These are phyloP conservation scores for Peribatodes rhomboidaria DNA, from an alignment of 2,888 invertebrate genomes.

Conservation along the genomic window DNA sequence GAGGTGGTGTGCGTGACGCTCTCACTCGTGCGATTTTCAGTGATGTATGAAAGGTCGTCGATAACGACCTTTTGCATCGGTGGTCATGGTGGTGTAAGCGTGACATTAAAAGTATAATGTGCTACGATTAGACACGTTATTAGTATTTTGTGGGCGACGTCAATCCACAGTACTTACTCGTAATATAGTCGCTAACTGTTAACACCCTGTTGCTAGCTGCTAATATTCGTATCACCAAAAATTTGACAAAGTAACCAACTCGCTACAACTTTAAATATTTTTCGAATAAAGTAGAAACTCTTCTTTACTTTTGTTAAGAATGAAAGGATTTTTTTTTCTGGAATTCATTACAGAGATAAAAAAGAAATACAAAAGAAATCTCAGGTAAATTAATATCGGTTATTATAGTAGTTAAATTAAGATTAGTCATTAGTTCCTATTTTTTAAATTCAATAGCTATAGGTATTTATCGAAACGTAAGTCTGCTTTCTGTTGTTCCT, in stretches of 20 bases:
- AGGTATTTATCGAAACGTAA: too few relatives aligned
- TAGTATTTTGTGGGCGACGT: conserved; percentile 12
- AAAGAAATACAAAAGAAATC: too few relatives aligned
- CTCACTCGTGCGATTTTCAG: conserved; percentile 44
- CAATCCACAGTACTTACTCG: conserved; percentile 1
- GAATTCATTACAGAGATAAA: too few relatives aligned
- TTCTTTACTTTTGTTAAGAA: too few relatives aligned
- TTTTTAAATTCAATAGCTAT: too few relatives aligned
- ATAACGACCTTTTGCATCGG: conserved; percentile 39
- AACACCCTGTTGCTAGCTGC: conserved; percentile 1
- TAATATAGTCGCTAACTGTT: too few relatives aligned
- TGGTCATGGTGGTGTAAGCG: conserved; percentile 30
- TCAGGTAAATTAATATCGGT: too few relatives aligned
- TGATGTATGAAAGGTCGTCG: conserved; percentile 44
- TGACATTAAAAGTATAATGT: conserved; percentile 30
- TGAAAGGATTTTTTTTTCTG: too few relatives aligned
- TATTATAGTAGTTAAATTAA: not conserved
- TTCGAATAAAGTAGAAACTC: too few relatives aligned
- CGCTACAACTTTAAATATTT: too few relatives aligned
- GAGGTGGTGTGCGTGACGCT: conserved; percentile 35
- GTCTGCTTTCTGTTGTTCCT: not conserved
- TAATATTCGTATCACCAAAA: not conserved
- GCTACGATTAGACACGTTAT: conserved; percentile 30
- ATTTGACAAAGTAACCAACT: not conserved
- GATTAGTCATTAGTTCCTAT: too few relatives aligned